Percentiles rank a stretch among this genome's conserved stretches.
Evolutionary conservation across 2,888 invertebrate genomes (phyloP).

Genomic region (Tipula lateralis): DNA sequence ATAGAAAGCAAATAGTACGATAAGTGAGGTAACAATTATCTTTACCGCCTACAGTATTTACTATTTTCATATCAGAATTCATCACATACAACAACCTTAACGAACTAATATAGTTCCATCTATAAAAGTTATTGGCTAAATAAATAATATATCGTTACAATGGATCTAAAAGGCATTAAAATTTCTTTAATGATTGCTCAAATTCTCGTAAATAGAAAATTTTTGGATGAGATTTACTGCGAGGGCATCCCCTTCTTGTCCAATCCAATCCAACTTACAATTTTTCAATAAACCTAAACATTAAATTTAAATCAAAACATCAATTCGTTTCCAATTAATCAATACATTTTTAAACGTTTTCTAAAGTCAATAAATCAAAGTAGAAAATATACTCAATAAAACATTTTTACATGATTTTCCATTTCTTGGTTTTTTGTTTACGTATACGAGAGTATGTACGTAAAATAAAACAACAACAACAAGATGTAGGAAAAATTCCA

Average conservation of each 20-base stretch:
- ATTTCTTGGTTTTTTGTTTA: not conserved
- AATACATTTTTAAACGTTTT: not conserved
- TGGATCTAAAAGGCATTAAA: too few relatives aligned
- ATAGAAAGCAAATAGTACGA: too few relatives aligned
- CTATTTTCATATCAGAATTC: too few relatives aligned
- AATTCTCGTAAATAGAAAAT: too few relatives aligned
- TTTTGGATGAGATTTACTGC: not conserved
- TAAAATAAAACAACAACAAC: not conserved
- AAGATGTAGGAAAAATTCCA: not conserved
- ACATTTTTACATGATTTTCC: slow-evolving; percentile 24
- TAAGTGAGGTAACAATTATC: too few relatives aligned
- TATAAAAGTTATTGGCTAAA: too few relatives aligned
- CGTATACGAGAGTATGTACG: not conserved
- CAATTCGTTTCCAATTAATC: not conserved
- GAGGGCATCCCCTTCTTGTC: not conserved
- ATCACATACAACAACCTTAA: too few relatives aligned
- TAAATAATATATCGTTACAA: too few relatives aligned
- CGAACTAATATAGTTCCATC: too few relatives aligned
- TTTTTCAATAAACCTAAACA: not conserved
- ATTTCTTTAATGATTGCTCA: too few relatives aligned
- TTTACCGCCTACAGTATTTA: too few relatives aligned
- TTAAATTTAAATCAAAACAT: not conserved
- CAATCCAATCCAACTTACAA: not conserved
- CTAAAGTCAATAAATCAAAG: slow-evolving; percentile 2
- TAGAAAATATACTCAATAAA: not conserved